Evolutionary conservation across 2,888 invertebrate genomes (phyloP).

Genomic region (Palloptera scutellata): DNA sequence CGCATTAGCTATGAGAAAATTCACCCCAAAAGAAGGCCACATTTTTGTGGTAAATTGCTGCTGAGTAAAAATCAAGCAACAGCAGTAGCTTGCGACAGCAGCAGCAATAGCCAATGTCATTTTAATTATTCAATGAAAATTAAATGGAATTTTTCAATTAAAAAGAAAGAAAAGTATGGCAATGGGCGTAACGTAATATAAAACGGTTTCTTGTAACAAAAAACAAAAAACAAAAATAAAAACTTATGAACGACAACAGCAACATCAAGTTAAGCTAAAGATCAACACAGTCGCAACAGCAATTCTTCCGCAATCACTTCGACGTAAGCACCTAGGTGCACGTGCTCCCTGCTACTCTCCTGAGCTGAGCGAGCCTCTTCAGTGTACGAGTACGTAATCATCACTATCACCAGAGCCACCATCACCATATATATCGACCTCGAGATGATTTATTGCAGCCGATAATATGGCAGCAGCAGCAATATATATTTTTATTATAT

Average conservation of each 20-base stretch:
- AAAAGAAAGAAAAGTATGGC: conserved; percentile 28
- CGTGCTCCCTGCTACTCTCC: too few relatives aligned
- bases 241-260: background rate
- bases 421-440: conserved; percentile 32
- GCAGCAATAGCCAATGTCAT: too few relatives aligned
- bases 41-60: too few relatives aligned
- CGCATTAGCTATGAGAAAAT: too few relatives aligned
- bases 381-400: conserved; percentile 2
- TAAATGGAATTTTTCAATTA: too few relatives aligned
- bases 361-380: conserved; percentile 2
- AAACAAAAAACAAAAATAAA: too few relatives aligned
- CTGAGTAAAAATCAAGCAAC: too few relatives aligned
- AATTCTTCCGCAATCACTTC: background rate
- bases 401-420: background rate
- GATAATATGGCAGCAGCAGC: conserved; percentile 39
- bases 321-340: background rate
- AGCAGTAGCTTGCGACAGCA: too few relatives aligned
- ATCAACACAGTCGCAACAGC: too few relatives aligned
- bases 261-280: conserved; percentile 2
- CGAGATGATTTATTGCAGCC: conserved; percentile 38
- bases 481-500: conserved; percentile 2
- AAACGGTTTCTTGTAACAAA: conserved; percentile 31
- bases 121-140: too few relatives aligned
- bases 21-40: too few relatives aligned
- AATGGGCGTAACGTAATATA: conserved; percentile 33